Evolutionary conservation across 1,140 invertebrate species (phyloP).

Genomic region (Drosophila ogumai): DNA sequence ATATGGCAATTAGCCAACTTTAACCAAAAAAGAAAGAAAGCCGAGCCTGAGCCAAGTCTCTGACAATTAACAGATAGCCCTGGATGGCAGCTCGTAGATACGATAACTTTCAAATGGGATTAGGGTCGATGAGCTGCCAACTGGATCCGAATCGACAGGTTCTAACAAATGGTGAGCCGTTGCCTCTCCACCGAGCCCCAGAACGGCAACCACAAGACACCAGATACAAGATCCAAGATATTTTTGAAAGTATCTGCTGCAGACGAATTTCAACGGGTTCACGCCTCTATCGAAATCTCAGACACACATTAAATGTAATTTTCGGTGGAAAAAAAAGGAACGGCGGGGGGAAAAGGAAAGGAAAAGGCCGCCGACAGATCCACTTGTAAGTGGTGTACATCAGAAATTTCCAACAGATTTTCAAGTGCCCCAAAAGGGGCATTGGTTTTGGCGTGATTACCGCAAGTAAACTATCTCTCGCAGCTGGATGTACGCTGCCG

Average conservation of each 20-base stretch:
- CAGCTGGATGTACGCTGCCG: slow-evolving; percentile 56
- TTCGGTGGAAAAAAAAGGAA: slow-evolving; percentile 31
- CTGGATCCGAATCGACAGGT: slow-evolving; percentile 63
- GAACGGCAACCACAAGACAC: slow-evolving; percentile 35
- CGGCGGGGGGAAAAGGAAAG: slow-evolving; percentile 5
- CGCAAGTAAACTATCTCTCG: slow-evolving; percentile 77
- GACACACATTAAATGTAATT: slow-evolving; percentile 74
- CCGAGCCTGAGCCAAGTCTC: slow-evolving; percentile 10
- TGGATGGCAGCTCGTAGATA: slow-evolving; percentile 23
- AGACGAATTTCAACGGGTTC: slow-evolving; percentile 70
- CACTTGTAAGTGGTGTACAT: slow-evolving; percentile 73
- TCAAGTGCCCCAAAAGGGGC: slow-evolving; percentile 53
- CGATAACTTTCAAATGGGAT: slow-evolving; percentile 75
- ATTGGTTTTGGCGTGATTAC: slow-evolving; percentile 57
- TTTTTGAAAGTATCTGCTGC: slow-evolving; percentile 52
- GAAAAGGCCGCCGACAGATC: slow-evolving; percentile 36
- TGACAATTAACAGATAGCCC: slow-evolving; percentile 48
- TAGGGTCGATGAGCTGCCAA: slow-evolving; percentile 69
- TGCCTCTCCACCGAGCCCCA: not conserved
- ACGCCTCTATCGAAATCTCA: slow-evolving; percentile 69
- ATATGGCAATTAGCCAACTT: slow-evolving; percentile 79
- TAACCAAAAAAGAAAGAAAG: slow-evolving; percentile 34
- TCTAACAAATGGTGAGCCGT: slow-evolving; percentile 63
- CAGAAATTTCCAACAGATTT: slow-evolving; percentile 74
- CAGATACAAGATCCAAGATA: slow-evolving; percentile 35